phyloP scores from a whole-genome alignment of 1,140 invertebrate genomes.

The Trichomalopsis sarcophagae region DNA sequence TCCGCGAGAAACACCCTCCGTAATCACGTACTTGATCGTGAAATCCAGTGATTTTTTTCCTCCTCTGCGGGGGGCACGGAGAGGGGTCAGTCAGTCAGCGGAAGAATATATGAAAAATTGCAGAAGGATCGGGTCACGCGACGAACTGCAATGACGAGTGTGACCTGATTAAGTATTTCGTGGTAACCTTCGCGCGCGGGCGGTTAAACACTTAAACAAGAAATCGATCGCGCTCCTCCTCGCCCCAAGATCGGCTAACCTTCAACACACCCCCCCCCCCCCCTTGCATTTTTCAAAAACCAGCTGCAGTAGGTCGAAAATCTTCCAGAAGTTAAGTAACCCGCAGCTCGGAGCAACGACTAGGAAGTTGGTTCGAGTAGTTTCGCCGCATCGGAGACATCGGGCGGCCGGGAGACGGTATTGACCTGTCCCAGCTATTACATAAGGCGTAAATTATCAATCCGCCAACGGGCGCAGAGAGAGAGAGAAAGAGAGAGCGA shows the following conservation, averaged over 20 bases:
- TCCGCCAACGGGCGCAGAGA: slow-evolving; percentile 18
- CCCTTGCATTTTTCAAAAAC: not conserved
- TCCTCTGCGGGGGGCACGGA: too few species aligned
- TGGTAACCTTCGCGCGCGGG: slow-evolving; percentile 1
- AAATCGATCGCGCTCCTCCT: slow-evolving; percentile 39
- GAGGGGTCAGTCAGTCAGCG: too few species aligned
- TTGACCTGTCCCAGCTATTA: slow-evolving; percentile 58
- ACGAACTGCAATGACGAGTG: slow-evolving; percentile 10
- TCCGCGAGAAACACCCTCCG: not conserved
- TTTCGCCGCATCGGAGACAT: not conserved
- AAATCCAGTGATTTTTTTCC: too few species aligned
- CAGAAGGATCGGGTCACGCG: not conserved
- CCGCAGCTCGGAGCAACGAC: too few species aligned
- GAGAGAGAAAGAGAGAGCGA: not conserved
- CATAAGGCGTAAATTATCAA: slow-evolving; percentile 59
- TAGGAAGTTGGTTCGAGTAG: not conserved
- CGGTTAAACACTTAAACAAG: not conserved
- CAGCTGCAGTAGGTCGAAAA: too few species aligned
- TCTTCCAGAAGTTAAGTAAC: too few species aligned
- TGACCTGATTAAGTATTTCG: slow-evolving; percentile 16
- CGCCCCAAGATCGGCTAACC: slow-evolving; percentile 27
- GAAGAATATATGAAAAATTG: not conserved
- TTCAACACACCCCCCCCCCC: not conserved
- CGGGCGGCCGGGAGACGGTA: slow-evolving; percentile 41
- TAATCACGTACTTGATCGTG: not conserved